Evolutionary conservation across 2,888 invertebrate genomes (phyloP).

Genomic region (Sarcophaga variegata): DNA sequence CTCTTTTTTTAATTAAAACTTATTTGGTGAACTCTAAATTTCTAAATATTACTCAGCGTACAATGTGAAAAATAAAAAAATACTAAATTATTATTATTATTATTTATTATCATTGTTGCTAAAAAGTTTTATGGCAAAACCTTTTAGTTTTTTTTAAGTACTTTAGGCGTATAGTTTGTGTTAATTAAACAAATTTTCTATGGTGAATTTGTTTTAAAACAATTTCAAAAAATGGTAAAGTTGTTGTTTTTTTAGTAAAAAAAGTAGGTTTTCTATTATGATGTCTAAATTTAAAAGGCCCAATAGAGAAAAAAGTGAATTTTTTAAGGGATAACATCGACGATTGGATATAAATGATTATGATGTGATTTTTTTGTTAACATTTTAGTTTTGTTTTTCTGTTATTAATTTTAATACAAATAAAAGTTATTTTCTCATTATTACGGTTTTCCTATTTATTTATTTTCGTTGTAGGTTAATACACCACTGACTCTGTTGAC

Average conservation of each 20-base stretch:
- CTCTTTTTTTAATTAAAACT: constrained; percentile 8
- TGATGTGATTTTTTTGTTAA: too few relatives aligned
- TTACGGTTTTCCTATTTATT: too few relatives aligned
- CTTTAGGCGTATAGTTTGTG: constrained; percentile 2
- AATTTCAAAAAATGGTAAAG: constrained; percentile 18
- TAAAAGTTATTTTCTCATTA: too few relatives aligned
- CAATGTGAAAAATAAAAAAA: constrained; percentile 68
- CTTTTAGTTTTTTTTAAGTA: constrained; percentile 8
- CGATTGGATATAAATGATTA: constrained; percentile 6
- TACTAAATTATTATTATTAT: constrained; percentile 45
- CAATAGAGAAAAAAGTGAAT: constrained; percentile 51
- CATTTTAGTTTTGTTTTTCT: too few relatives aligned
- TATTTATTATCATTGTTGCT: not conserved
- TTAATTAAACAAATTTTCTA: constrained; percentile 45
- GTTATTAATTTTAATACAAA: too few relatives aligned
- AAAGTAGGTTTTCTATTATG: constrained; percentile 12
- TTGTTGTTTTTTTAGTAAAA: constrained; percentile 47
- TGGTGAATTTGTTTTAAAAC: constrained; percentile 40
- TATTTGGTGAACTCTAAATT: constrained; percentile 33
- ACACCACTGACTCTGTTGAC: too few relatives aligned
- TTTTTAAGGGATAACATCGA: constrained; percentile 26
- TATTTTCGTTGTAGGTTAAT: too few relatives aligned
- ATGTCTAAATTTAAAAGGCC: constrained; percentile 32
- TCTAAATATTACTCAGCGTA: constrained; percentile 72
- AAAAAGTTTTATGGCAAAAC: constrained; percentile 28